These are phyloP conservation scores for Cyrtorhinus lividipennis DNA, from an alignment of 1,140 invertebrate genomes.

Conservation along the genomic window DNA sequence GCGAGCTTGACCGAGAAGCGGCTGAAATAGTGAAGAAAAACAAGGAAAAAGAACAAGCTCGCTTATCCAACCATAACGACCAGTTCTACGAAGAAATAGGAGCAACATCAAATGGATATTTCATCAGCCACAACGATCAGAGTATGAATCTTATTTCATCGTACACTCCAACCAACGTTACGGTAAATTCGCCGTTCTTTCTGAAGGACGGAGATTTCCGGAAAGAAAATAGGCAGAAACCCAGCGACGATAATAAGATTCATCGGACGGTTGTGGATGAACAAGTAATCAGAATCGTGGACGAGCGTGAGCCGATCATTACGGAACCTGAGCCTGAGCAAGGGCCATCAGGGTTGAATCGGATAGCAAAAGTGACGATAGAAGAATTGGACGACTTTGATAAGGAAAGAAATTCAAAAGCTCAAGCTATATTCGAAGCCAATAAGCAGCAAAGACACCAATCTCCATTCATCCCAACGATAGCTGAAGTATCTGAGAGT, in stretches of 20 bases:
- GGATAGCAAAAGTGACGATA: conserved; percentile 22
- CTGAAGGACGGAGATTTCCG: not conserved
- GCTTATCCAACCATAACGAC: conserved; percentile 29
- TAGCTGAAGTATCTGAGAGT: conserved; percentile 29
- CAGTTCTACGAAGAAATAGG: conserved; percentile 28
- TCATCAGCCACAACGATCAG: conserved; percentile 23
- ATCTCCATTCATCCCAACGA: conserved; percentile 29
- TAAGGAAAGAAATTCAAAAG: conserved; percentile 24
- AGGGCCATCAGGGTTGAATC: not conserved
- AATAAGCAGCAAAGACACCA: conserved; percentile 20
- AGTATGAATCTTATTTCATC: conserved; percentile 39
- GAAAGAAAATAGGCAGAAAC: conserved; percentile 12
- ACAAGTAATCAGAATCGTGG: conserved; percentile 7
- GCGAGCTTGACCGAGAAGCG: conserved; percentile 62
- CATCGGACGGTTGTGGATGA: conserved; percentile 11
- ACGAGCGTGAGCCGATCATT: not conserved
- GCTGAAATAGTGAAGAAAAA: conserved; percentile 51
- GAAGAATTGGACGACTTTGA: conserved; percentile 25
- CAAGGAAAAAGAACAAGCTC: conserved; percentile 31
- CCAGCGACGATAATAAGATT: not conserved
- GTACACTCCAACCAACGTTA: conserved; percentile 40
- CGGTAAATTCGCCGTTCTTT: conserved; percentile 37
- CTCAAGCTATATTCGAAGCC: conserved; percentile 24
- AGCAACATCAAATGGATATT: conserved; percentile 27
- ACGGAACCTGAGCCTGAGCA: not conserved